Evolutionary conservation across 2,888 invertebrate species (phyloP).

Genomic region (Xiphydria camelus): DNA sequence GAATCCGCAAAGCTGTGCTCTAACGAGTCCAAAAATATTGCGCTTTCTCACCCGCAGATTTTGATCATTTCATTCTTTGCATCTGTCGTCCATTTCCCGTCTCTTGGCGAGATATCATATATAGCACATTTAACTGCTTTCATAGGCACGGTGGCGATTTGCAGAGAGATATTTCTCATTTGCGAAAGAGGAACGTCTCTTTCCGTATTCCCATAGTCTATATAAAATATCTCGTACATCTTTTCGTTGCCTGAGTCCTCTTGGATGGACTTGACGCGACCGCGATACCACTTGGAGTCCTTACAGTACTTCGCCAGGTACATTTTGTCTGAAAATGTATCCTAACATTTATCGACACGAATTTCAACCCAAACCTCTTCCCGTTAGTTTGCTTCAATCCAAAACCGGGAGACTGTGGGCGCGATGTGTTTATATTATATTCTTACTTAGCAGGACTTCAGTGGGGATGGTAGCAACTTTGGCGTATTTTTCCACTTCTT

Average conservation of each 20-base stretch:
- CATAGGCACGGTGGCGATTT: conserved; percentile 57
- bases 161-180: conserved; percentile 52
- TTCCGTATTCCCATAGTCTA: conserved; percentile 68
- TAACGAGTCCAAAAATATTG: too few relatives aligned
- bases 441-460: conserved; percentile 25
- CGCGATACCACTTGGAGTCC: conserved; percentile 71
- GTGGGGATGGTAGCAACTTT: conserved; percentile 26
- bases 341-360: too few relatives aligned
- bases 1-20: too few relatives aligned
- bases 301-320: conserved; percentile 65
- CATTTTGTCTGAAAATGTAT: conserved; percentile 62
- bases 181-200: conserved; percentile 60
- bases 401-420: too few relatives aligned
- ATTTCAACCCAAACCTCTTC: conserved; percentile 12
- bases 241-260: conserved; percentile 44
- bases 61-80: conserved; percentile 57
- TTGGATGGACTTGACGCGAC: conserved; percentile 57
- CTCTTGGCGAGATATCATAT: conserved; percentile 62
- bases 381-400: conserved; percentile 1
- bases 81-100: conserved; percentile 61
- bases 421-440: too few relatives aligned
- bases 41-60: too few relatives aligned
- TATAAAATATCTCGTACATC: conserved; percentile 62
- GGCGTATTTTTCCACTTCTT: conserved; percentile 26
- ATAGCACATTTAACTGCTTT: conserved; percentile 66